Evolutionary conservation across 2,888 invertebrate genomes (phyloP), one percentile per base, ranked within the genome.

Genomic region (Hydraecia micacea): DNA sequence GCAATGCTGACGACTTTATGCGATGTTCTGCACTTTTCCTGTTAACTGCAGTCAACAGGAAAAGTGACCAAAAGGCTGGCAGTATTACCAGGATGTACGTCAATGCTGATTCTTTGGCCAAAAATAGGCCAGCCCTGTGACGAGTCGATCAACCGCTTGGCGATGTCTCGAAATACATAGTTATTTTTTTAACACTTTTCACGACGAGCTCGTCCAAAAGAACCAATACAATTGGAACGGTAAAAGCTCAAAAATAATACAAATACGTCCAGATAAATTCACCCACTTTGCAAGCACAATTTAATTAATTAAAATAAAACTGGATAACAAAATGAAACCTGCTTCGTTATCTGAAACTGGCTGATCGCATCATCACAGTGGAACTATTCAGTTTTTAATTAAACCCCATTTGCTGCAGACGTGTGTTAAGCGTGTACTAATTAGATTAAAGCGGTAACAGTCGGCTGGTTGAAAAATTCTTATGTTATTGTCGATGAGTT

Each of bases 331-430:
- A 87, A 87, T 87, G 68, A 66, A 89, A 81, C 39, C 69, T 70
- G 81, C 73, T 78, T 79, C 85, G 85, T 82, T 88, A 84, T 87
- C 76, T 36, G 84, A 84, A 84, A 71, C 87, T 8, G 73, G 78
- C 77, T 84, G 81, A 87, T 84, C 80, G 84, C 76, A 80, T 80
- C 89, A 89, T 89, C 81, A 86, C 86, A 88, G 88, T 91, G 90
- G 86, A 94, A 94, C 95, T 95, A 94, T 94, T 93, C 92, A 89
- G 88, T 92, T 94, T 94, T 94, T 90, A 94, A 94, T 95, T 94
- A 94, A 94, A 94, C 86, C 86, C 90, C 88, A 90, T 93, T 93
- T 90, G 81, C 88, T 87, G 84, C 90, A 91, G 91, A 92, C 93
- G 92, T 91, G 92, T 93, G 93, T 92, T 91, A 91, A 92, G 89